Evolutionary conservation across 2,113 vertebrate genomes (phyloP).

Genomic region (Nyctibius bracteatus): DNA sequence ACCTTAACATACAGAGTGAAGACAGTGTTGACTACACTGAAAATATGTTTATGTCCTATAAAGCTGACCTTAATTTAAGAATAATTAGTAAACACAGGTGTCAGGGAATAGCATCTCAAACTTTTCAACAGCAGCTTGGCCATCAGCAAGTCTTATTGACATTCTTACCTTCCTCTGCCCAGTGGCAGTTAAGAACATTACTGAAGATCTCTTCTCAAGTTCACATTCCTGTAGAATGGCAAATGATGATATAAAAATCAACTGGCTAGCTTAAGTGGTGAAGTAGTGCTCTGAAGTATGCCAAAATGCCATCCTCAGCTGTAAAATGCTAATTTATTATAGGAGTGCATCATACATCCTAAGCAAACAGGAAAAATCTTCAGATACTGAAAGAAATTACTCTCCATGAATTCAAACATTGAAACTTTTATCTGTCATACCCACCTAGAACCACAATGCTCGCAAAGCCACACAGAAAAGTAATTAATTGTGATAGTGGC

Average conservation of each 20-base stretch:
- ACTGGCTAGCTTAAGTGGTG: not conserved
- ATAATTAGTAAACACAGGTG: not conserved
- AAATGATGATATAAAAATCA: not conserved
- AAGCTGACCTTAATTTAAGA: not conserved
- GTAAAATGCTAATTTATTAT: not conserved
- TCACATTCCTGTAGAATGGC: not conserved
- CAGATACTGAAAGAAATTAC: not conserved
- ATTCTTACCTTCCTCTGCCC: not conserved
- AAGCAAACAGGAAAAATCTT: not conserved
- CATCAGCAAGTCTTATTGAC: not conserved
- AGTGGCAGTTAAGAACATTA: not conserved
- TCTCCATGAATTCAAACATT: not conserved
- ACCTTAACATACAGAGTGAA: not conserved
- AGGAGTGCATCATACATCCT: not conserved
- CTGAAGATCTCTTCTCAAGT: not conserved
- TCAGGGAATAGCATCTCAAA: not conserved
- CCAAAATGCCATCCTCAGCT: not conserved
- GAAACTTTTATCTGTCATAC: not conserved
- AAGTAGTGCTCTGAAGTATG: not conserved
- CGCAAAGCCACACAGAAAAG: not conserved
- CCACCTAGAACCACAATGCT: not conserved
- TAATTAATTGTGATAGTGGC: not conserved
- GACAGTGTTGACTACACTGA: not conserved
- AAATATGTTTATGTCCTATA: not conserved
- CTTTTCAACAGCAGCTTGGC: not conserved